Conservation (phyloP, 2,113 vertebrate genomes). For the Cochlearius cochlearius region DNA sequence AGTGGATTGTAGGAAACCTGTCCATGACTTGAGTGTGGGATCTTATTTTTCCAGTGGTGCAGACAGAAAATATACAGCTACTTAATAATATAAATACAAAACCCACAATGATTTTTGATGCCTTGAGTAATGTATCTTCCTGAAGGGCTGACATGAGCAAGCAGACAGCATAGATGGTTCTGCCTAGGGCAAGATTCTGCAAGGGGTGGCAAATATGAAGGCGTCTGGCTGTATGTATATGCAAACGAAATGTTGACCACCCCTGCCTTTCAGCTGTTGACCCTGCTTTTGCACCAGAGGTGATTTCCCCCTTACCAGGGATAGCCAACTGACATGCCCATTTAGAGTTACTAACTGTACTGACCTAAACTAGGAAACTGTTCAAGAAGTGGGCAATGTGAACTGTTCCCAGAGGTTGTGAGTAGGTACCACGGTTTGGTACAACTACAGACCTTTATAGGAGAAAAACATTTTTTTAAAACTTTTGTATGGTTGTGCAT, state of each 20-base stretch:
- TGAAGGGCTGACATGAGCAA: background rate
- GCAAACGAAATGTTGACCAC: background rate
- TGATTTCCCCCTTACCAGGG: background rate
- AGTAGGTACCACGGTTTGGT: background rate
- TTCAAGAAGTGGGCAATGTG: background rate
- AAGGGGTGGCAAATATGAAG: background rate
- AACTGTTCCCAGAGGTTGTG: background rate
- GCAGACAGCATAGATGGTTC: background rate
- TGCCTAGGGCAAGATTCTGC: background rate
- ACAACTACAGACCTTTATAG: background rate
- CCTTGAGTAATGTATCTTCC: background rate
- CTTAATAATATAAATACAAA: background rate
- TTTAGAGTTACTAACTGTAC: background rate
- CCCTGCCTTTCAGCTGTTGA: background rate
- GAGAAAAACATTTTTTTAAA: background rate
- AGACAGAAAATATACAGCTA: background rate
- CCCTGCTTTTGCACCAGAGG: background rate
- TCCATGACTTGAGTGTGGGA: background rate
- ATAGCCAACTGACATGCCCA: background rate
- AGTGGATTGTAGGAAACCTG: background rate
- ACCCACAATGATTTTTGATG: background rate
- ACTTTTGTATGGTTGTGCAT: background rate
- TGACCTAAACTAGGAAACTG: background rate
- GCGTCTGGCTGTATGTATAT: background rate
- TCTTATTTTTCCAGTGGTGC: background rate